Percentiles rank a stretch among this genome's conserved stretches.
Conservation (phyloP, 64 coral and sea anemone genomes). For the Dendronephthya gigantea region DNA sequence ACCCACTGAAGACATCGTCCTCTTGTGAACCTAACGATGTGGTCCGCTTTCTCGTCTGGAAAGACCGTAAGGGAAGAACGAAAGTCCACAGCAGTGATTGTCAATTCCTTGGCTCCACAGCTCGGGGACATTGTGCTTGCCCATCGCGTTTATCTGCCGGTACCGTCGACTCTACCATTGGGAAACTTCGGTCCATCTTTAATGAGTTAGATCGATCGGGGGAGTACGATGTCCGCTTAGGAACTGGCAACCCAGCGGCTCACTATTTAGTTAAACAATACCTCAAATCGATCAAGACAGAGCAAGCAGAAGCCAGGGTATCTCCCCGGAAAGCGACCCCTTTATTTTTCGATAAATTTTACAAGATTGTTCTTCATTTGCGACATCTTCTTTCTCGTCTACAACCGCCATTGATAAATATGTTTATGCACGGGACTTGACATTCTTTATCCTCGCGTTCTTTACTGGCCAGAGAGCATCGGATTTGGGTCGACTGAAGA, state of each 20-base stretch:
- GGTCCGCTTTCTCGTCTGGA: constrained; percentile 38
- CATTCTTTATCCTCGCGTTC: constrained; percentile 39
- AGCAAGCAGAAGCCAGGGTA: constrained; percentile 8
- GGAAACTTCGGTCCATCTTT: constrained; percentile 40
- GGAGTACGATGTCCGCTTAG: not conserved
- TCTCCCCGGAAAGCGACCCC: not conserved
- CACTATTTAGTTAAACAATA: constrained; percentile 22
- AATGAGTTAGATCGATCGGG: constrained; percentile 19
- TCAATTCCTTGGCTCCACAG: not conserved
- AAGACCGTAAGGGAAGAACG: constrained; percentile 27
- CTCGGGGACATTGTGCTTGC: not conserved
- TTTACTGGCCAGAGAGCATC: constrained; percentile 22
- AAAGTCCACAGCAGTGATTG: constrained; percentile 18
- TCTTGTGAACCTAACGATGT: constrained; percentile 4
- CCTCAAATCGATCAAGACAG: constrained; percentile 14
- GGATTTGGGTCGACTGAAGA: constrained; percentile 41
- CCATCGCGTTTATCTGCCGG: constrained; percentile 34
- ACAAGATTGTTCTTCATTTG: not conserved
- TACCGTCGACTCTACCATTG: constrained; percentile 19
- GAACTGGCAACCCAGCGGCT: not conserved
- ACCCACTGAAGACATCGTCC: constrained; percentile 11
- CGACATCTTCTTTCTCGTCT: constrained; percentile 5
- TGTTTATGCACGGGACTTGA: constrained; percentile 19
- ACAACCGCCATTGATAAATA: constrained; percentile 16
- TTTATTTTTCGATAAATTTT: not conserved